Evolutionary conservation across 2,797 vertebrate genomes (phyloP).

Genomic region (Glyptemys insculpta): DNA sequence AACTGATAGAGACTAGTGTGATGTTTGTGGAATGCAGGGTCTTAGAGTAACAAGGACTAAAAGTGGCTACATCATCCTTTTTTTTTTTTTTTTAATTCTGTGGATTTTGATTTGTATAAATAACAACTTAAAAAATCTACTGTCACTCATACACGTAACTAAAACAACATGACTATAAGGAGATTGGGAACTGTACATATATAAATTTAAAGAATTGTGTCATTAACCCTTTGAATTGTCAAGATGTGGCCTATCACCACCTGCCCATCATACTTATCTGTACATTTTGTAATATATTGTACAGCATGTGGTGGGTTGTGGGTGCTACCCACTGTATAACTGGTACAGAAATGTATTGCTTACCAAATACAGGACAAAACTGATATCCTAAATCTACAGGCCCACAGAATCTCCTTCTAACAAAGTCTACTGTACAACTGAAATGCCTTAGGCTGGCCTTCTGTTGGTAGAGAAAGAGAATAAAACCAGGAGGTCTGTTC

Average conservation of each 20-base stretch:
- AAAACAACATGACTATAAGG: background rate
- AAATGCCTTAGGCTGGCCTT: background rate
- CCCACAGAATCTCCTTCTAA: background rate
- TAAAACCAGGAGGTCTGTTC: background rate
- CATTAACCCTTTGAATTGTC: background rate
- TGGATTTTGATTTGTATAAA: background rate
- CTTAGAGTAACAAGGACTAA: background rate
- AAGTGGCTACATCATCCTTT: background rate
- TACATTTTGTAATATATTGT: background rate
- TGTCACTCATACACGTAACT: background rate
- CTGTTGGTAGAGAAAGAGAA: background rate
- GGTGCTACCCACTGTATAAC: background rate
- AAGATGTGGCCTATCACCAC: background rate
- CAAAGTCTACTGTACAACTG: background rate
- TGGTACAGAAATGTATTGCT: background rate
- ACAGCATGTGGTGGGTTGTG: background rate
- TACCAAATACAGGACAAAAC: background rate
- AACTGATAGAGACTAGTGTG: fast-evolving
- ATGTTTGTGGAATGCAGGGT: background rate
- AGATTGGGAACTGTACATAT: background rate
- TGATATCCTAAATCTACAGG: background rate
- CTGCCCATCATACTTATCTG: background rate
- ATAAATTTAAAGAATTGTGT: background rate
- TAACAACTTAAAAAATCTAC: background rate
- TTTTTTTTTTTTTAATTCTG: background rate